phyloP scores from a whole-genome alignment of 2,888 invertebrate genomes.

The Stenolophus ochropezus region DNA sequence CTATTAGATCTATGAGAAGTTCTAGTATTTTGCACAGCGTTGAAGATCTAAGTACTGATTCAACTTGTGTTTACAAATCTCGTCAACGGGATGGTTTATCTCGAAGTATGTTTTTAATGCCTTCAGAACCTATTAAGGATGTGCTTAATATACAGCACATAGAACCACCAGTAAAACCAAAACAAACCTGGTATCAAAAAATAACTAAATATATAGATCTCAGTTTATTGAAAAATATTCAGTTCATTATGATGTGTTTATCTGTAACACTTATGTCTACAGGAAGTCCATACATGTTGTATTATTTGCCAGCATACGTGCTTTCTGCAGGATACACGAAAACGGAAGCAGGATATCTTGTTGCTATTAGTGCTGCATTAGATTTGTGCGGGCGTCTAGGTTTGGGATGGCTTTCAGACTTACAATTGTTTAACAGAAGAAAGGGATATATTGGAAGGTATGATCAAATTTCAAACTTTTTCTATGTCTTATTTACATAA shows the following conservation, averaged over 20 bases:
- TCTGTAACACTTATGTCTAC: constrained; percentile 86
- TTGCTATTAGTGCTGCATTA: constrained; percentile 84
- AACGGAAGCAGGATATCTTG: constrained; percentile 79
- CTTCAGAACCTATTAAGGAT: constrained; percentile 67
- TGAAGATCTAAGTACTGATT: constrained; percentile 84
- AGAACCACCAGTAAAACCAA: constrained; percentile 70
- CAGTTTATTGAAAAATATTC: constrained; percentile 79
- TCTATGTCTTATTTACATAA: constrained; percentile 40
- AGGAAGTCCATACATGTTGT: constrained; percentile 85
- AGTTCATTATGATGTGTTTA: constrained; percentile 82
- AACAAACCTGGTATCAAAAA: constrained; percentile 70
- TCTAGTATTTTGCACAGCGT: constrained; percentile 84
- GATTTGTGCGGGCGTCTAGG: constrained; percentile 84
- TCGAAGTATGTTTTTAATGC: constrained; percentile 74
- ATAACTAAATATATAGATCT: constrained; percentile 79
- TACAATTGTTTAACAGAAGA: constrained; percentile 81
- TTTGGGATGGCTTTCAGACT: constrained; percentile 83
- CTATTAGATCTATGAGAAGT: constrained; percentile 80
- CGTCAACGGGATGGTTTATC: constrained; percentile 66
- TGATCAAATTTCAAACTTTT: constrained; percentile 59
- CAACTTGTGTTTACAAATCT: constrained; percentile 84
- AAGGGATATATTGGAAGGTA: constrained; percentile 84
- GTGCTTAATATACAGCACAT: constrained; percentile 70
- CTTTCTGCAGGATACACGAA: constrained; percentile 80
- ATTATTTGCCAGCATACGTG: constrained; percentile 85